Conservation (phyloP, 2,797 vertebrate species). For the Oreortyx pictus region DNA sequence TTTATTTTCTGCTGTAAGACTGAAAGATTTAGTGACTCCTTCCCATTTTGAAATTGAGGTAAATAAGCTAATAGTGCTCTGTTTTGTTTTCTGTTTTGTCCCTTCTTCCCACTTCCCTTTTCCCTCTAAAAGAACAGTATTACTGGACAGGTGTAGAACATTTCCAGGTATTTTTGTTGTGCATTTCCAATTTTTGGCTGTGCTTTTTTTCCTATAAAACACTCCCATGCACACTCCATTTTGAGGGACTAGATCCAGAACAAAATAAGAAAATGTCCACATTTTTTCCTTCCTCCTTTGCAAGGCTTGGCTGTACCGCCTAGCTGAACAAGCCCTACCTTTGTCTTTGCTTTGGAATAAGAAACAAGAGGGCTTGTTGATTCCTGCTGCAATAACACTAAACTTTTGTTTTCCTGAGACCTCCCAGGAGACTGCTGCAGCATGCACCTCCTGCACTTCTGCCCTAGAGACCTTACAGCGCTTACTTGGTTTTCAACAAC, state of each 20-base stretch:
- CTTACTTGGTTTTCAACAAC: neutral
- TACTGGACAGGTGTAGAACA: neutral
- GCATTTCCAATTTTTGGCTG: neutral
- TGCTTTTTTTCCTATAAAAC: neutral
- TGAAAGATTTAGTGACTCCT: neutral
- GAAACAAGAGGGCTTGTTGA: conserved; percentile 50
- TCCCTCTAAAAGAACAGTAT: neutral
- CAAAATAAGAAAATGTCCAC: neutral
- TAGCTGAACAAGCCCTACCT: conserved; percentile 50
- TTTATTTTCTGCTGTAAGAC: conserved; percentile 12
- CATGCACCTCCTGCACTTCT: neutral
- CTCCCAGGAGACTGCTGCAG: neutral
- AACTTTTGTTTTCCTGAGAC: neutral
- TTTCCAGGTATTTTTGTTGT: neutral
- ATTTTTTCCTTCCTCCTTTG: neutral
- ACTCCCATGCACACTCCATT: neutral
- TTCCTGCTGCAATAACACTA: conserved; percentile 12
- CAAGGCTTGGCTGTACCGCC: neutral
- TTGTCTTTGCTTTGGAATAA: conserved; percentile 5
- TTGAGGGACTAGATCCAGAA: neutral
- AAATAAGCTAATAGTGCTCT: neutral
- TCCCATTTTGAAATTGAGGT: neutral
- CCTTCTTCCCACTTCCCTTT: neutral
- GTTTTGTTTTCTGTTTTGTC: neutral
- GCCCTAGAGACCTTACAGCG: neutral